Base-by-base conservation (phyloP, 2,888 invertebrate species). In the Epirrita christyi region DNA sequence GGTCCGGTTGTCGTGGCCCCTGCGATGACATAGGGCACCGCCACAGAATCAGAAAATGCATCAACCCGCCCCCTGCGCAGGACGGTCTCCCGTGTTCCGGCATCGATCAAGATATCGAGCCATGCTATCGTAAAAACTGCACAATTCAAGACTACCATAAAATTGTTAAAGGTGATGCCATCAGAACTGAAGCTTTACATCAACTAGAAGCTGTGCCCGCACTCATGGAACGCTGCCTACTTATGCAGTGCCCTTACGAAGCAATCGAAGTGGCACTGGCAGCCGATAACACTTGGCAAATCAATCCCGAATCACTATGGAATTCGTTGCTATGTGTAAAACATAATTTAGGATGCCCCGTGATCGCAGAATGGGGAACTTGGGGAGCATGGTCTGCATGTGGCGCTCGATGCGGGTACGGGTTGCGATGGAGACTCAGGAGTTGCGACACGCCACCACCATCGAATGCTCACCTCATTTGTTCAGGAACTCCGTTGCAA, bases 311-410 rank as follows among this genome's bases (percentile, higher is more conserved):
- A 71, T 66, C 75, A 0, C 55, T 88, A 34, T 93, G 93, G 93
- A 93, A 92, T 68, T 78, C 92, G 0, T 73, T 93, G 28, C 88
- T 85, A 57, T 93, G 93, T 61, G 88, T 93, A 6, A 93, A 92
- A 64, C 86, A 87, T 63, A 88, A 91, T 67, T 70, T 91, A 42
- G 93, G 93, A 0, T 93, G 93, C 67, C 87, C 88, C 48, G 82
- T 92, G 43, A 55, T 71, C 1, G 91, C 91, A 4, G 87, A 84
- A 67, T 91, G 91, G 91, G 83, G 91, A 0, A 55, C 76, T 8
- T 91, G 91, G 91, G 81, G 86, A 11, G 63, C 75, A 6, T 88
- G 88, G 86, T 86, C 90, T 0, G 69, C 81, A 0, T 92, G 92
- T 61, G 88, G 88, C 0, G 88, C 90, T 1, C 80, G 85, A 0